Percentiles rank a stretch among this genome's conserved stretches.
Evolutionary conservation across 1,140 invertebrate species (phyloP).

Genomic region (Megalopta genalis): DNA sequence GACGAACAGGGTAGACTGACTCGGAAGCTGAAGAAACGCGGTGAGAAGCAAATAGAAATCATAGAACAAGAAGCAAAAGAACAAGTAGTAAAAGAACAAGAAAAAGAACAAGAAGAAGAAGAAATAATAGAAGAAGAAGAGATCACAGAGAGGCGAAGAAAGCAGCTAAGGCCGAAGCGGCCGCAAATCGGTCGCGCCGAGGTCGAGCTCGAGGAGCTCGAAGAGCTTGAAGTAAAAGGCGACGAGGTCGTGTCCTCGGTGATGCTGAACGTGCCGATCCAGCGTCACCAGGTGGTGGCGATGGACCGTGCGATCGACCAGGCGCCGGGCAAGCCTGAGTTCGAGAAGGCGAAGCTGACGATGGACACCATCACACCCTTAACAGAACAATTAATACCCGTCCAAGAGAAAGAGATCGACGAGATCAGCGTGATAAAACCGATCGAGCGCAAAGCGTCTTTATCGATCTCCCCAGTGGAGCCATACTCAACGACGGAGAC

Average conservation of each 20-base stretch:
- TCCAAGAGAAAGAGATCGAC: conserved; percentile 82
- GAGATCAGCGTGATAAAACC: conserved; percentile 73
- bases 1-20: not conserved
- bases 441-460: conserved; percentile 75
- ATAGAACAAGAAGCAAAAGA: too few relatives aligned
- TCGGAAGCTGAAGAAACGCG: conserved; percentile 73
- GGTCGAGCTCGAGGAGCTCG: conserved; percentile 74
- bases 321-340: conserved; percentile 74
- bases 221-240: conserved; percentile 73
- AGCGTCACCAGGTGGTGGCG: conserved; percentile 80
- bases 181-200: conserved; percentile 68
- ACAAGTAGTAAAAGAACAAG: too few relatives aligned
- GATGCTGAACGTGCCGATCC: conserved; percentile 73
- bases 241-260: conserved; percentile 68
- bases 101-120: too few relatives aligned
- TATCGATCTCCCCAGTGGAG: conserved; percentile 81
- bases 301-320: conserved; percentile 80
- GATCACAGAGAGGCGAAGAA: conserved; percentile 56
- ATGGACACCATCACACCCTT: conserved; percentile 81
- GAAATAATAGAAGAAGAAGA: too few relatives aligned
- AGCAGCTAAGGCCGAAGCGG: conserved; percentile 68
- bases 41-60: too few relatives aligned
- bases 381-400: conserved; percentile 77
- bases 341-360: conserved; percentile 80
- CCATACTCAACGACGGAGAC: conserved; percentile 83